phyloP scores from a whole-genome alignment of 2,888 invertebrate species.

The Trachelus troglodyta region DNA sequence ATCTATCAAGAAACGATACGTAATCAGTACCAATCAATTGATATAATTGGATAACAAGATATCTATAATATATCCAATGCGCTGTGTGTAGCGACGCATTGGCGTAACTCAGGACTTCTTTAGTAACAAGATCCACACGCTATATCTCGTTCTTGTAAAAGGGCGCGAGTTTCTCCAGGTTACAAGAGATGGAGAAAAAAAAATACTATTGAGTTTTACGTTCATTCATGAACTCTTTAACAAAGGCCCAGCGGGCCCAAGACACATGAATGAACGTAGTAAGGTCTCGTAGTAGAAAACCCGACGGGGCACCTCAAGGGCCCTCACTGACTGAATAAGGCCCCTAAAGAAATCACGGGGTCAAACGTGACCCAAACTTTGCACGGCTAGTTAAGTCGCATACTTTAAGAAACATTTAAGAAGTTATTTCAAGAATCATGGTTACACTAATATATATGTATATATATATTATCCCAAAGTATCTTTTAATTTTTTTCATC shows the following conservation, averaged over 20 bases:
- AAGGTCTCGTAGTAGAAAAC: constrained; percentile 34
- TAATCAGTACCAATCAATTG: background rate
- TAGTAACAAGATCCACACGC: background rate
- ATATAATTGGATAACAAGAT: background rate
- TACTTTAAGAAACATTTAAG: constrained; percentile 56
- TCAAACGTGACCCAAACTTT: constrained; percentile 47
- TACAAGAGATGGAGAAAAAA: background rate
- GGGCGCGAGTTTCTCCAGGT: background rate
- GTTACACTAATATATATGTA: background rate
- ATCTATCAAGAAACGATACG: background rate
- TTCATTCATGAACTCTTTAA: constrained; percentile 52
- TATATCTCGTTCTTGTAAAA: background rate
- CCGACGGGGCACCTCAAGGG: constrained; percentile 32
- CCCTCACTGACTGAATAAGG: constrained; percentile 22
- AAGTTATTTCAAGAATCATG: constrained; percentile 44
- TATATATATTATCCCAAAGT: background rate
- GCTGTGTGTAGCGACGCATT: background rate
- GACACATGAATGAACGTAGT: constrained; percentile 60
- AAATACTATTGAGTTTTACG: constrained; percentile 31
- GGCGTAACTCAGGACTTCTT: background rate
- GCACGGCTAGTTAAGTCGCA: constrained; percentile 42
- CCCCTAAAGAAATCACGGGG: constrained; percentile 11
- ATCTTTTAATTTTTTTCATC: background rate
- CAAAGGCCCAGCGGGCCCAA: constrained; percentile 46
- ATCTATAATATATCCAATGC: background rate